Percentiles rank a stretch among this genome's conserved stretches.
Conservation (phyloP, 2,113 vertebrate species). For the Varanus salvator region DNA sequence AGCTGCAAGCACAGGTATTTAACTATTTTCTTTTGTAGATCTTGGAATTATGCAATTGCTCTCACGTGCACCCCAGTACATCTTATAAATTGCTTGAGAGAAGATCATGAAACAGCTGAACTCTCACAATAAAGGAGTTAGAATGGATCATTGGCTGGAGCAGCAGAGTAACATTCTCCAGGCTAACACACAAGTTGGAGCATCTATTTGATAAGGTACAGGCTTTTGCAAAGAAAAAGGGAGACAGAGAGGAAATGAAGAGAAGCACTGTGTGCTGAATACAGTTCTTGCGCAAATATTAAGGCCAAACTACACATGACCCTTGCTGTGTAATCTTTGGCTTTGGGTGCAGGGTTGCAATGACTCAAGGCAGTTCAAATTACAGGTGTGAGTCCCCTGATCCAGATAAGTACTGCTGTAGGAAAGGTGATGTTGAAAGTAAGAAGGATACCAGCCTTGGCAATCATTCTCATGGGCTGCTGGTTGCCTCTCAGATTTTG, state of each 20-base stretch:
- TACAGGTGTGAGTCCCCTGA: not conserved
- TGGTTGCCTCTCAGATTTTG: not conserved
- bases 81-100: not conserved
- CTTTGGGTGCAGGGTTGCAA: not conserved
- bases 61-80: not conserved
- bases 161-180: not conserved
- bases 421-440: too few relatives aligned
- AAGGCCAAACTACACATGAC: too few relatives aligned
- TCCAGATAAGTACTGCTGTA: not conserved
- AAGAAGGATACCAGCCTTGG: too few relatives aligned
- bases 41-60: not conserved
- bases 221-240: not conserved
- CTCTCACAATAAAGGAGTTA: too few relatives aligned
- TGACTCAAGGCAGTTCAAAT: not conserved
- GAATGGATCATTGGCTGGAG: too few relatives aligned
- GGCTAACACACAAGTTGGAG: not conserved
- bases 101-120: not conserved
- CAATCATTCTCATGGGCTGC: too few relatives aligned
- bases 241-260: not conserved
- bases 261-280: not conserved
- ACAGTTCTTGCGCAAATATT: not conserved
- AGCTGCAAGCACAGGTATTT: not conserved
- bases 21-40: not conserved
- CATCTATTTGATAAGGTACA: not conserved
- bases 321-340: not conserved